A percentile compares a stretch with the other conserved stretches of the same genome.
Conservation (phyloP, 1,140 invertebrate genomes). For the Venustaconcha ellipsiformis region DNA sequence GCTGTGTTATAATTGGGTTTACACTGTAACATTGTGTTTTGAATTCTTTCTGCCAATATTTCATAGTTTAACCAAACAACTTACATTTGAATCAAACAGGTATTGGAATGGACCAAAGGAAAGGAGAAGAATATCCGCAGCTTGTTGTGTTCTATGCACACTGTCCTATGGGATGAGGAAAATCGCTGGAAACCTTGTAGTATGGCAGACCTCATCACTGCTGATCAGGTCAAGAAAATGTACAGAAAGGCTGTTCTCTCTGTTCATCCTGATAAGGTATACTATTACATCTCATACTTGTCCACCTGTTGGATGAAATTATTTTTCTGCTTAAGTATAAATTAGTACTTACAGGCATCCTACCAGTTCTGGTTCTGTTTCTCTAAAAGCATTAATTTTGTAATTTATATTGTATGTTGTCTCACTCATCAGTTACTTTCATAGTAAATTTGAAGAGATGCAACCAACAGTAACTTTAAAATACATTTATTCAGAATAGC, state of each 20-base stretch:
- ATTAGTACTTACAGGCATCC: background rate
- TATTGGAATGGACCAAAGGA: slow-evolving; percentile 89
- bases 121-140: slow-evolving; percentile 98
- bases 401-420: no score
- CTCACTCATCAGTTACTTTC: background rate
- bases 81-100: slow-evolving; percentile 61
- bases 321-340: background rate
- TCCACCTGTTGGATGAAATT: background rate
- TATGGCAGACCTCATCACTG: slow-evolving; percentile 92
- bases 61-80: no score
- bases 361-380: no score
- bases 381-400: background rate
- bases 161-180: slow-evolving; percentile 89
- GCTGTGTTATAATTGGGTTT: no score
- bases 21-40: no score
- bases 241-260: slow-evolving; percentile 96
- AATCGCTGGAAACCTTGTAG: slow-evolving; percentile 89
- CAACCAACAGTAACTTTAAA: no score
- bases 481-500: no score
- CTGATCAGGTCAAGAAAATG: slow-evolving; percentile 94
- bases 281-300: background rate
- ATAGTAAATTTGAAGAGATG: background rate
- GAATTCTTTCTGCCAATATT: no score
- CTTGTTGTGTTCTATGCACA: slow-evolving; percentile 92
- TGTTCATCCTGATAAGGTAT: slow-evolving; percentile 98